Conservation (phyloP, 2,797 vertebrate genomes). For the Semaprochilodus insignis region DNA sequence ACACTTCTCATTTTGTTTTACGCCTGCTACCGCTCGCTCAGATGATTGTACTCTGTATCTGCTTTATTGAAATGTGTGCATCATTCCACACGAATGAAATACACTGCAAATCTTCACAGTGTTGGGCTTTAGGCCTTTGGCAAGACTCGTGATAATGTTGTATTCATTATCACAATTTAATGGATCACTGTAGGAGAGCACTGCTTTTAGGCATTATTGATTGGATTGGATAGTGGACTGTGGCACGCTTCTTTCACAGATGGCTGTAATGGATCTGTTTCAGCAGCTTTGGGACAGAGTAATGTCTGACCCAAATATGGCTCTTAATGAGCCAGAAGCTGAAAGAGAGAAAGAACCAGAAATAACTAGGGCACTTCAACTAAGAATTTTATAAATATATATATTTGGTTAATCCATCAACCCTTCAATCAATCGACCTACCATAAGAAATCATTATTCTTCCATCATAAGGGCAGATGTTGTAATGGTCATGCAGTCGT, state of each 20-base stretch:
- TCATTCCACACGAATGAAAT: neutral
- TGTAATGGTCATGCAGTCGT: too few species aligned
- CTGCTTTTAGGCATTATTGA: neutral
- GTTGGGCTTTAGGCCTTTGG: too few species aligned
- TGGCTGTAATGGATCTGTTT: slow-evolving; percentile 7
- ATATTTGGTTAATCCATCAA: neutral
- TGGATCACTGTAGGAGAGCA: too few species aligned
- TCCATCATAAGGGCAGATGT: too few species aligned
- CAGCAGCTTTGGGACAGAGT: slow-evolving; percentile 15
- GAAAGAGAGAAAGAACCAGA: neutral
- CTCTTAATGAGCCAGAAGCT: slow-evolving; percentile 13
- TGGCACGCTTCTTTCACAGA: neutral
- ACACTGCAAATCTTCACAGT: too few species aligned
- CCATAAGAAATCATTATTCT: too few species aligned
- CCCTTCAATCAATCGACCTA: too few species aligned
- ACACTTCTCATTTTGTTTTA: neutral
- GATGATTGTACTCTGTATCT: neutral
- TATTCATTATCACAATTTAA: too few species aligned
- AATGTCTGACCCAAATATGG: slow-evolving; percentile 36
- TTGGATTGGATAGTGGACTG: neutral
- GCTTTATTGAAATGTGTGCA: neutral
- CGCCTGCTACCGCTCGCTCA: neutral
- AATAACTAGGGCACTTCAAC: neutral
- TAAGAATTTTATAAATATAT: neutral
- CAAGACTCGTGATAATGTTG: too few species aligned